Percentiles rank a stretch among this genome's conserved stretches.
phyloP scores from a whole-genome alignment of 2,888 invertebrate genomes.

The Phalera bucephala region DNA sequence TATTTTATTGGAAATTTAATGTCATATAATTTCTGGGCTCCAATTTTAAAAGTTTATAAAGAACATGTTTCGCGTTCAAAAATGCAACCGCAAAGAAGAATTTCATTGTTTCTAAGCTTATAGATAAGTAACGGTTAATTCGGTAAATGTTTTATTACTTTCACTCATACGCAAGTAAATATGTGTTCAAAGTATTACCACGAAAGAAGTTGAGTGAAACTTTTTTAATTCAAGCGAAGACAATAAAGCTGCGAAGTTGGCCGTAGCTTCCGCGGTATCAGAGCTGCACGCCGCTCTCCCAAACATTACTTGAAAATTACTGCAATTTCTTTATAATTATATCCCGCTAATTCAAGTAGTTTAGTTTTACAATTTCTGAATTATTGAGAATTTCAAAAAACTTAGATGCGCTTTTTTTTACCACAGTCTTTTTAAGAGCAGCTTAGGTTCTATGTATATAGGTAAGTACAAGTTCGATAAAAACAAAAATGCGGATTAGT shows the following conservation, averaged over 20 bases:
- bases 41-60: too few species aligned
- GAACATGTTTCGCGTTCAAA: constrained; percentile 14
- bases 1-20: too few species aligned
- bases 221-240: constrained; percentile 67
- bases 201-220: constrained; percentile 41
- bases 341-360: constrained; percentile 2
- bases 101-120: constrained; percentile 6
- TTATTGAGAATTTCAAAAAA: constrained; percentile 1
- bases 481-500: constrained; percentile 30
- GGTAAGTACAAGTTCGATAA: too few species aligned
- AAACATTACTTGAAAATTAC: constrained; percentile 40
- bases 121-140: constrained; percentile 5
- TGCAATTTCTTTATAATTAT: constrained; percentile 29
- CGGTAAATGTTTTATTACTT: constrained; percentile 24
- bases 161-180: constrained; percentile 30
- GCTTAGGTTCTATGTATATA: too few species aligned
- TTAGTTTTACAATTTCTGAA: too few species aligned
- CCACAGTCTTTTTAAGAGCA: too few species aligned
- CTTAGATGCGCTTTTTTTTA: too few species aligned
- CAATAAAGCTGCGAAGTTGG: constrained; percentile 62
- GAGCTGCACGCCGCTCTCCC: constrained; percentile 36
- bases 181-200: constrained; percentile 38
- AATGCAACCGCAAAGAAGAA: constrained; percentile 2
- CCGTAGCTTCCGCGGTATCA: constrained; percentile 36
- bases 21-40: too few species aligned